phyloP scores from a whole-genome alignment of 2,113 vertebrate species.

The Mobula hypostoma region DNA sequence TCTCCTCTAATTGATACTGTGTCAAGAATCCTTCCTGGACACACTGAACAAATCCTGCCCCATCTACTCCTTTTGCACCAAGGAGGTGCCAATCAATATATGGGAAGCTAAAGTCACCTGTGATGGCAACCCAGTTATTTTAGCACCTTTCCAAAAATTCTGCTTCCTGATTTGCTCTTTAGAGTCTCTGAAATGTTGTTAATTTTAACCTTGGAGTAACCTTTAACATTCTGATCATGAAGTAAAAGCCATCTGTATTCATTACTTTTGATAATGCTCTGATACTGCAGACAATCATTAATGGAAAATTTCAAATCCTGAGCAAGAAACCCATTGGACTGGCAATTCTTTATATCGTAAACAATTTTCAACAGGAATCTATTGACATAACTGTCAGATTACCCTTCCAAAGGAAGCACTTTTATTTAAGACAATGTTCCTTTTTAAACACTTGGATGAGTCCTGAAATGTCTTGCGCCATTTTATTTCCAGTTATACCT shows the following conservation, averaged over 20 bases:
- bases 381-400: background rate
- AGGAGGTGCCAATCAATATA: too few species aligned
- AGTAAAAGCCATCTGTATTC: background rate
- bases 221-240: background rate
- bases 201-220: background rate
- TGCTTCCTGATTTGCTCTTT: too few species aligned
- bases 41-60: too few species aligned
- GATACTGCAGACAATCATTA: background rate
- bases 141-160: too few species aligned
- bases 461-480: background rate
- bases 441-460: background rate
- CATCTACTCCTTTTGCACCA: too few species aligned
- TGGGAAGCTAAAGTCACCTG: too few species aligned
- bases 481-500: background rate
- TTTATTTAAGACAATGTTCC: background rate
- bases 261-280: background rate
- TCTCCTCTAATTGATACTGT: too few species aligned
- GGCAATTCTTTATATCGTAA: background rate
- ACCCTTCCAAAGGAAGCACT: background rate
- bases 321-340: background rate
- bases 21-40: too few species aligned
- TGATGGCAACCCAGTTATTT: too few species aligned
- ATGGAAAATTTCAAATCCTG: background rate
- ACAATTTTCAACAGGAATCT: background rate
- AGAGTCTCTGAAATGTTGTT: background rate